Evolutionary conservation across 2,888 invertebrate species (phyloP).

Genomic region (Trissolcus japonicus): DNA sequence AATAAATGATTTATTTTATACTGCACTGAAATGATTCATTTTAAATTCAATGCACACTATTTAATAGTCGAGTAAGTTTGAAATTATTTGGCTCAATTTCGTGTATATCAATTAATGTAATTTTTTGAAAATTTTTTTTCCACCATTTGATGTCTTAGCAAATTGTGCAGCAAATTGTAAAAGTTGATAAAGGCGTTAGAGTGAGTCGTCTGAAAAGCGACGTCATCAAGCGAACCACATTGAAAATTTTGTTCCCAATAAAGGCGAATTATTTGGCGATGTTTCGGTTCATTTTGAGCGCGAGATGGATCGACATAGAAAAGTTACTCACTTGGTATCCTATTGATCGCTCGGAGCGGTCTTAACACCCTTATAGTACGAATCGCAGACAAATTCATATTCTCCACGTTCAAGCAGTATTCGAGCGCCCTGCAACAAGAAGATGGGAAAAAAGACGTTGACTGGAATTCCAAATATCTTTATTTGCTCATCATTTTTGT

Average conservation of each 20-base stretch:
- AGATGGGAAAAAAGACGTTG: constrained; percentile 38
- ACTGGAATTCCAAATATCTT: constrained; percentile 42
- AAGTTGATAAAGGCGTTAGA: not conserved
- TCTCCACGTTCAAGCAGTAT: constrained; percentile 95
- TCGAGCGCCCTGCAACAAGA: constrained; percentile 83
- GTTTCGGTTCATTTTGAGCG: constrained; percentile 31
- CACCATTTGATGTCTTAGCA: not conserved
- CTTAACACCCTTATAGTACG: constrained; percentile 97
- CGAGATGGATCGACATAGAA: constrained; percentile 39
- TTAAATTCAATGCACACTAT: no score
- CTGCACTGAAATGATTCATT: no score
- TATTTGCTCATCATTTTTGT: constrained; percentile 16
- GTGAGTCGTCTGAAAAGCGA: not conserved
- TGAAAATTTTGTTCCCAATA: constrained; percentile 16
- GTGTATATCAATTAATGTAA: no score
- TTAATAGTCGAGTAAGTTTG: no score
- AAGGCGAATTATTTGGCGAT: constrained; percentile 29
- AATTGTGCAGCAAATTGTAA: not conserved
- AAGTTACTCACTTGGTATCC: constrained; percentile 96
- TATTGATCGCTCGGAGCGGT: constrained; percentile 98
- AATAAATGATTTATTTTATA: no score
- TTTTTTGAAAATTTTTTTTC: no score
- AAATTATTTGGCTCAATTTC: no score
- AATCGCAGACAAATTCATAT: constrained; percentile 98
- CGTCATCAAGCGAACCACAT: constrained; percentile 2